phyloP scores from a whole-genome alignment of 1,140 invertebrate species.

The Aphidius ervi region DNA sequence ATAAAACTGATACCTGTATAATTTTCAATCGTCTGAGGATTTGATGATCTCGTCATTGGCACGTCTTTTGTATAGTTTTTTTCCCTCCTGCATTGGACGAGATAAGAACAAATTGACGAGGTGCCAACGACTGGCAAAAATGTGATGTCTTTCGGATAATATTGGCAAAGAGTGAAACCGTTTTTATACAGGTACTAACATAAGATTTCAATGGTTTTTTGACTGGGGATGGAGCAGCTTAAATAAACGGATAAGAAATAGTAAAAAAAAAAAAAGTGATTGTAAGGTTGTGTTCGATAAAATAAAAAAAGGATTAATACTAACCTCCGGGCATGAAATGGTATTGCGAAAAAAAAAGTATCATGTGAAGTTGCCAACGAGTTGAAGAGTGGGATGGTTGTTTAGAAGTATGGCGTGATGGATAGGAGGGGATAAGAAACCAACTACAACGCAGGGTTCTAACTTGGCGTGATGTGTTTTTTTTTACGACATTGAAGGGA shows the following conservation, averaged over 20 bases:
- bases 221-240: slow-evolving; percentile 17
- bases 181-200: background rate
- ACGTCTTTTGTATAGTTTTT: slow-evolving; percentile 22
- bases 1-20: slow-evolving; percentile 56
- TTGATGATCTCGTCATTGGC: slow-evolving; percentile 52
- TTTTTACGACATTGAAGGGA: no score
- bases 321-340: no score
- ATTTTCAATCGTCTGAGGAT: slow-evolving; percentile 54
- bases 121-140: slow-evolving; percentile 55
- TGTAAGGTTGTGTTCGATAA: slow-evolving; percentile 9
- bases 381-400: no score
- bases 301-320: background rate
- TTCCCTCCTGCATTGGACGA: slow-evolving; percentile 38
- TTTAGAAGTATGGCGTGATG: no score
- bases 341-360: no score
- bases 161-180: slow-evolving; percentile 27
- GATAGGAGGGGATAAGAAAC: no score
- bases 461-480: no score
- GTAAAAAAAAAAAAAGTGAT: slow-evolving; percentile 16
- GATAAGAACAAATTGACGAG: slow-evolving; percentile 54
- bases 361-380: no score
- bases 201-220: slow-evolving; percentile 10
- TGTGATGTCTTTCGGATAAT: slow-evolving; percentile 50
- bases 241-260: no score
- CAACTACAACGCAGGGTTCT: no score